Evolutionary conservation across 2,888 invertebrate genomes (phyloP), one percentile per base, ranked within the genome.

Genomic region (Metallyticus violacea): DNA sequence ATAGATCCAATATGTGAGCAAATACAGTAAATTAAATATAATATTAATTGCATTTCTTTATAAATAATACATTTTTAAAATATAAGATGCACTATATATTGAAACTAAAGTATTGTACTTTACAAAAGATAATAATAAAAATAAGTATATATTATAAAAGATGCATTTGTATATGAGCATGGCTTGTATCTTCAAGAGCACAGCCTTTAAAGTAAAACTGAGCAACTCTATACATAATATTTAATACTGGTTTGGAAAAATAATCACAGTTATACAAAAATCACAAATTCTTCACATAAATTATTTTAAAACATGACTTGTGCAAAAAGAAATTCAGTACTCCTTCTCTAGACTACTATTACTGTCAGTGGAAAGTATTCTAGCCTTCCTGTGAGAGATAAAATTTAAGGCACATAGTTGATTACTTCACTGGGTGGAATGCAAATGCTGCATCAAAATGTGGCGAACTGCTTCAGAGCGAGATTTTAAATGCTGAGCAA

Each of bases 401-500:
- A n/a, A n/a, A n/a, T n/a, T n/a, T 40, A 40, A 40, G 9, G 4
- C 4, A 62, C 0, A 1, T 7, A 15, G 4, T 7, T 62, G 15
- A 7, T 2, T 30, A 1, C 40, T 62, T 62, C 40, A 62, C 22
- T 62, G 9, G 9, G 40, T 62, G 15, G 40, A 62, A 4, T 2
- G 40, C 40, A 62, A 22, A 62, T 22, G 40, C 22, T 62, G 15
- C 22, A 22, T 62, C 1, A 62, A 22, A 62, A 62, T 62, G 22
- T 4, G 2, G 40, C 40, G 40, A 2, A 62, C 40, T 22, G 85
- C 85, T 80, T 85, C 81, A 26, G 85, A 85, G 28, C 81, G 62
- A 76, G 77, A 80, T 40, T 80, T 79, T n/a, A 85, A 4, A n/a
- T 85, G 80, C 76, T 85, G 30, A 79, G 85, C 85, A 81, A 80